Base-by-base conservation (phyloP, 2,113 vertebrate genomes). In the Beaufortia kweichowensis region DNA sequence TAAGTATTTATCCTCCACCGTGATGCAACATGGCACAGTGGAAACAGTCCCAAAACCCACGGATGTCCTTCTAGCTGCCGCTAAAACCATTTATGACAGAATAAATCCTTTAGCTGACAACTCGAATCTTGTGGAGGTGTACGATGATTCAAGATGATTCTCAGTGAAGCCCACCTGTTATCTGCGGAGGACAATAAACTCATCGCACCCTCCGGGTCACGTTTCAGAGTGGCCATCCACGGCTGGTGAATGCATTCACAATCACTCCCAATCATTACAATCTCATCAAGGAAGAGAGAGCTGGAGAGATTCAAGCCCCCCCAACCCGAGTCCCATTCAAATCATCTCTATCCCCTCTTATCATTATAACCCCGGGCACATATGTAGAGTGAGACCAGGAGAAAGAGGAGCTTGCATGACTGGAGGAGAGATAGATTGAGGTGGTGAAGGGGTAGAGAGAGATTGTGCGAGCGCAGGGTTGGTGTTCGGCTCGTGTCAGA, bases 241-340 rank as follows among this genome's bases (percentile, higher is more conserved):
- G 23, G 65, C 61, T 23, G 39, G 67, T 81, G 63, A 79, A 50
- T 69, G 73, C 76, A 81, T 75, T 57, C 35, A 48, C 67, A 76
- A 55, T 75, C 79, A 68, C 24, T 17, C 65, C 46, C 57, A 43
- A 43, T 41, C 67, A 81, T 79, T 78, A 74, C 62, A 41, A 78
- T 73, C 73, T 81, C 68, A 77, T 76, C 77, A 74, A 57, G 77
- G 72, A 67, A 74, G 66, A 59, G 66, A 24, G 3, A 63, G 39
- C 48, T 17, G 65, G 24, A 60, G 50, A 43, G 33, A 14, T 14
- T 29, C 15, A 21, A 57, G 57, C 28, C 78, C 81, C 31, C 48
- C 48, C n/a, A n/a, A 77, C 66, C 74, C 68, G 67, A 62, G 28
- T 41, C 41, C 35, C 73, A 82, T 74, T 80, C 63, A 83, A 77